Evolutionary conservation across 1,140 invertebrate genomes (phyloP), one percentile per base, ranked within the genome.

Genomic region (Sarcophaga bullata): DNA sequence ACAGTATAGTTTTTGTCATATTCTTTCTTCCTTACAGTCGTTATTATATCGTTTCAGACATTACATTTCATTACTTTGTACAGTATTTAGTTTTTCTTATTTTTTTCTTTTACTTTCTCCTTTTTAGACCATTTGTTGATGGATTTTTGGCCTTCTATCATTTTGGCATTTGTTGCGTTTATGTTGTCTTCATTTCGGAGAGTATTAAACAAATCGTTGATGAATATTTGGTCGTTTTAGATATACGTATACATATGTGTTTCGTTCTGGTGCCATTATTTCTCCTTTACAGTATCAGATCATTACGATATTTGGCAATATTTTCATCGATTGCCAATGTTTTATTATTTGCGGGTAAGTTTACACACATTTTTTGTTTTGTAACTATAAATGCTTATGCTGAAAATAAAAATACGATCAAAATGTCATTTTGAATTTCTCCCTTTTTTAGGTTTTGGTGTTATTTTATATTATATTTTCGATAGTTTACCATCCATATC

Each of bases 141-240:
- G 87, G 92, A 2, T 95, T 96, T 86, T 91, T 97, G 81, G 94
- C 96, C n/a, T 92, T 96, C 62, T 96, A 96, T 84, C 96, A 97
- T 90, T 92, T 97, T 82, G 96, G 96, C 54, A 97, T 97, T 87
- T 97, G 96, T 88, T 96, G 95, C 86, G 95, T 97, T 3, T 97
- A 97, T 91, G 94, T 96, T 47, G 94, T 97, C 6, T 97, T 97
- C 88, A 95, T 97, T 15, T 93, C 95, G 1, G 92, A 93, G 48
- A 97, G 93, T 86, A 91, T 95, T 6, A 93, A 94, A 86, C 91
- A 93, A 91, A 87, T 93, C 25, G 89, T 91, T 8, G 91, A 92
- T 76, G 90, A 91, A 13, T 88, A 91, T 84, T 87, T 88, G 0
- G 81, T 91, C 49, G 85, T 84, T 5, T 89, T 91, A 85, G 86